Conservation (phyloP, 2,113 vertebrate genomes). For the Antechinus flavipes region DNA sequence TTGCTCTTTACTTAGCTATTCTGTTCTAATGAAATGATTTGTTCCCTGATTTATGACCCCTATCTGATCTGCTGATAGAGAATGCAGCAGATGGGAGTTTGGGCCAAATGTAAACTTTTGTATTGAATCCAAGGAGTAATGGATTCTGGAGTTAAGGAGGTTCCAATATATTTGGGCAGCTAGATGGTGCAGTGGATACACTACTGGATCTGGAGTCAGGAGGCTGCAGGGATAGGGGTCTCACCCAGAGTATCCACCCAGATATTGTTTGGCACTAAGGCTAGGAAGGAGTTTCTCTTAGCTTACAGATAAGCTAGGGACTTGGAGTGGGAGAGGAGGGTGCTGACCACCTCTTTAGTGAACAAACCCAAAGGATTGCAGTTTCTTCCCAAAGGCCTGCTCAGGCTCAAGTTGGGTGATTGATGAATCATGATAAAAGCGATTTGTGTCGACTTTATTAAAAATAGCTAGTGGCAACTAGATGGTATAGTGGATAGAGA, state of each 20-base stretch:
- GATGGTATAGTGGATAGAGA: too few species aligned
- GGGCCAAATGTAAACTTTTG: not conserved
- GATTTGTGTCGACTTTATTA: not conserved
- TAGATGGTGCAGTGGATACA: not conserved
- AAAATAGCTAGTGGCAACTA: not conserved
- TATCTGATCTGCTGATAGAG: not conserved
- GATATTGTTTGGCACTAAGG: not conserved
- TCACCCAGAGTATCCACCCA: not conserved
- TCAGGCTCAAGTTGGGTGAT: not conserved
- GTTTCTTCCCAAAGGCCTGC: not conserved
- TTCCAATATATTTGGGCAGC: not conserved
- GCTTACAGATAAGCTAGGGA: not conserved
- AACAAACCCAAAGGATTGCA: not conserved
- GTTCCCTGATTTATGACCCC: not conserved
- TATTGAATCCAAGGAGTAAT: not conserved
- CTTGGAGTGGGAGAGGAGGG: not conserved
- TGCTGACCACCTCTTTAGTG: not conserved
- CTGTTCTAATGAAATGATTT: not conserved
- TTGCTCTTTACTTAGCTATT: not conserved
- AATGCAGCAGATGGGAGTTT: not conserved
- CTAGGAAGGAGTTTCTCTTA: not conserved
- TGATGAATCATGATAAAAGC: not conserved
- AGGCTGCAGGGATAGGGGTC: not conserved
- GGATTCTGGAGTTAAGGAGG: not conserved
- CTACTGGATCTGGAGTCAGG: not conserved